Conservation (phyloP, 1,140 invertebrate species). For the Ooceraea biroi region DNA sequence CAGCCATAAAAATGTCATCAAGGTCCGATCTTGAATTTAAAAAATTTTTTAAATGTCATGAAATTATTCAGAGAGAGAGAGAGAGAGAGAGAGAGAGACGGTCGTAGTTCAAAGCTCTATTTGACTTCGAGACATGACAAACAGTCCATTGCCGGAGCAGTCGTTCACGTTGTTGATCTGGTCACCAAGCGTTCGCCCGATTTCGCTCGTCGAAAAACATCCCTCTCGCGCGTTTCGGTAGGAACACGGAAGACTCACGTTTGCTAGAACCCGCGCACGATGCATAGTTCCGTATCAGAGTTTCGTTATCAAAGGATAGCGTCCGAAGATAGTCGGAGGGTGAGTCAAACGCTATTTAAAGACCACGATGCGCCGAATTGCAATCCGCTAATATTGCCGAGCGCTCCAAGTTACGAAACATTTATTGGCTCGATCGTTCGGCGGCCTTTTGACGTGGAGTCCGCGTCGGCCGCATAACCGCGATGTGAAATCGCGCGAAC, state of each 20-base stretch:
- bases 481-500: constrained; percentile 22
- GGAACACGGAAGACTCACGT: not conserved
- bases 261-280: not conserved
- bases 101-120: no score
- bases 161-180: no score
- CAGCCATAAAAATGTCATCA: not conserved
- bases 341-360: constrained; percentile 31
- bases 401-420: constrained; percentile 42
- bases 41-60: no score
- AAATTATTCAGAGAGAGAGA: no score
- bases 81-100: no score
- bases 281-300: not conserved
- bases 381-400: not conserved
- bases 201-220: no score
- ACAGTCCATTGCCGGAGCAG: no score
- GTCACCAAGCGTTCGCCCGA: no score
- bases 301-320: not conserved
- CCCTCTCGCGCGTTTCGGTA: not conserved
- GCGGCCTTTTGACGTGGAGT: constrained; percentile 35
- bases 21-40: no score
- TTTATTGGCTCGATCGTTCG: constrained; percentile 40
- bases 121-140: no score
- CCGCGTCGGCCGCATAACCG: constrained; percentile 12
- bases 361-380: not conserved
- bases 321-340: not conserved